Evolutionary conservation across 2,797 vertebrate species (phyloP).

Genomic region (Stomatorhinus walkeri): DNA sequence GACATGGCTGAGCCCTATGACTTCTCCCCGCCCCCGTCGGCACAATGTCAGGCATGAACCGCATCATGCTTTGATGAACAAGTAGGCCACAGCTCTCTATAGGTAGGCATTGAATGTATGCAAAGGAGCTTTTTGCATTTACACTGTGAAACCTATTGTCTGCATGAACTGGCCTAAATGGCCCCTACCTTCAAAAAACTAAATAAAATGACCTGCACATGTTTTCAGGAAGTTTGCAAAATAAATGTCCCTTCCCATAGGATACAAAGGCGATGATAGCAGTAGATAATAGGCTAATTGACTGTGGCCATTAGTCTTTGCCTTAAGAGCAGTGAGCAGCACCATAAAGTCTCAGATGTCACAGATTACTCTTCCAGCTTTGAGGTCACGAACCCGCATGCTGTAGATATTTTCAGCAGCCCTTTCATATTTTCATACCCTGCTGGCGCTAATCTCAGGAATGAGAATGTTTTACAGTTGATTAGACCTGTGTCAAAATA

Average conservation of each 20-base stretch:
- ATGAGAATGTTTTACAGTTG: slow-evolving; percentile 1
- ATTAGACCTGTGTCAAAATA: slow-evolving; percentile 6
- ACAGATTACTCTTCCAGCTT: background rate
- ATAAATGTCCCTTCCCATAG: background rate
- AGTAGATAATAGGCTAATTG: background rate
- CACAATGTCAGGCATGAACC: background rate
- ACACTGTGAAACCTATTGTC: background rate
- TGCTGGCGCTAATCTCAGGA: background rate
- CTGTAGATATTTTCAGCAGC: slow-evolving; percentile 5
- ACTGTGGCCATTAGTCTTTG: background rate
- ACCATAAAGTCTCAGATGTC: background rate
- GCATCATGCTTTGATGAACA: slow-evolving; percentile 17
- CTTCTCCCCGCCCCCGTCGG: background rate
- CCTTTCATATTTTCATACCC: background rate
- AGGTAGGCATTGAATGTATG: background rate
- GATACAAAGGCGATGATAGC: background rate
- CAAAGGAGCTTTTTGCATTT: background rate
- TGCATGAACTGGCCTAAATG: background rate
- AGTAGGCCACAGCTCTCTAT: slow-evolving; percentile 15
- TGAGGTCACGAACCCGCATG: background rate
- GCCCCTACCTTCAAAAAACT: background rate
- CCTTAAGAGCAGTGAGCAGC: background rate
- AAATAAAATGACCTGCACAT: background rate
- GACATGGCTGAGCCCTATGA: background rate
- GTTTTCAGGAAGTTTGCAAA: background rate